Evolutionary conservation across 2,888 invertebrate species (phyloP), one percentile per base, ranked within the genome.

Genomic region (Plebejus melissa): DNA sequence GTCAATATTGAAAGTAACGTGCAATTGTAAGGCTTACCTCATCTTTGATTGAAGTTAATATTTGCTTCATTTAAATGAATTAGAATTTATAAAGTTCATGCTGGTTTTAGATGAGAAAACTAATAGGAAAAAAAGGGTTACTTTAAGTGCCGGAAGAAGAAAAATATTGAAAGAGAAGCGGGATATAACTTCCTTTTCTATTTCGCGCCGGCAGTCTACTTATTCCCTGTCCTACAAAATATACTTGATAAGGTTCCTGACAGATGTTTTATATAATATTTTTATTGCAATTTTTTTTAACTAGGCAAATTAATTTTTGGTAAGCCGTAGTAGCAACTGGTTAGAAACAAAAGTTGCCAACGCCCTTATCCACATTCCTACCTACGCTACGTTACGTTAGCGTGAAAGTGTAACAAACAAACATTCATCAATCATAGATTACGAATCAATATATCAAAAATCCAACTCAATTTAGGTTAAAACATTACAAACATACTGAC

Each of bases 401-500:
- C 13, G 65, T 16, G 65, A 65, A 65, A 65, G 65, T 65, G 32
- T 65, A 65, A 65, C 65, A 65, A 57, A 75, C 57, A 50, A 69
- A 76, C 38, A 38, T 22, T 57, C 74, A 76, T 76, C 75, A 77
- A 77, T 76, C 76, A 76, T 77, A 78, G 77, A 65, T 32, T 32
- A 65, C 32, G 32, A 32, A 65, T 65, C 65, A 65, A 65, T 65
- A 78, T 76, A 80, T 57, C 76, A 77, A 77, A 78, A 77, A 74
- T 76, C 72, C 74, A 65, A 74, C 70, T 22, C 77, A 77, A 79
- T 77, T 80, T 65, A 65, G 65, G 65, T 78, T 77, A 78, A 77
- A 77, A 76, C 80, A 76, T 82, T 84, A 78, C 79, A 91, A 90
- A 65, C 65, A 65, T 91, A 91, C 87, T 91, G 91, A 91, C 91